Percentiles rank a stretch among this genome's conserved stretches.
Evolutionary conservation across 2,888 invertebrate species (phyloP).

Genomic region (Campoletis raptor): DNA sequence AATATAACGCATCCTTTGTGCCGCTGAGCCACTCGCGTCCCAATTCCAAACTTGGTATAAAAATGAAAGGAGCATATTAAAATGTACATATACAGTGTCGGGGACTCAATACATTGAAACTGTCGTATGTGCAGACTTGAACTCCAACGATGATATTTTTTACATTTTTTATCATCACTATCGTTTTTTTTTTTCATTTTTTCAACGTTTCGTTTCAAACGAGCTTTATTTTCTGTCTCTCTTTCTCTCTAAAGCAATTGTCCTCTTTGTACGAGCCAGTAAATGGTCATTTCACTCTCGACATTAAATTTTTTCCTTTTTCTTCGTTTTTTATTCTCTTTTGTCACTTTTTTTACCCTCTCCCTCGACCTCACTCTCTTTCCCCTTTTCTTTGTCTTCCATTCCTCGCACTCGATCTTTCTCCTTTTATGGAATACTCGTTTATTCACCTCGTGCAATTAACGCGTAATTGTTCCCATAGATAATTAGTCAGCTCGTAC

Average conservation of each 20-base stretch:
- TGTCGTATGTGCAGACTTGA: conserved; percentile 1
- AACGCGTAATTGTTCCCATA: conserved; percentile 35
- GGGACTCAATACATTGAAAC: background rate
- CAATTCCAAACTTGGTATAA: conserved; percentile 20
- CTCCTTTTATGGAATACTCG: background rate
- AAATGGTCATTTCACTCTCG: conserved; percentile 32
- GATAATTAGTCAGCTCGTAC: conserved; percentile 46
- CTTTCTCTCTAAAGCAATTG: conserved; percentile 15
- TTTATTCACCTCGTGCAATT: conserved; percentile 9
- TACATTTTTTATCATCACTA: background rate
- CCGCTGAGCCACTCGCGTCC: conserved; percentile 15
- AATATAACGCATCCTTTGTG: conserved; percentile 27
- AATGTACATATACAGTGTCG: conserved; percentile 3
- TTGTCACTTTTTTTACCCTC: background rate
- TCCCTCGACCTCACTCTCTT: background rate
- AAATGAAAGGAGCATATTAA: conserved; percentile 32
- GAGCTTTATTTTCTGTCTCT: background rate
- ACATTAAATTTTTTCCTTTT: conserved; percentile 5
- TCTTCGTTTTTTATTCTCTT: background rate
- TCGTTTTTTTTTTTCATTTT: conserved; percentile 13
- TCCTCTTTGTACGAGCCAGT: conserved; percentile 11
- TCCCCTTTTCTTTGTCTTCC: background rate
- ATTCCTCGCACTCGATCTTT: background rate
- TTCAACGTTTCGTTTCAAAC: conserved; percentile 5
- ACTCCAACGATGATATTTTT: background rate